These are phyloP conservation scores for Australoheros facetus DNA, from an alignment of 2,797 vertebrate species.

Conservation along the genomic window DNA sequence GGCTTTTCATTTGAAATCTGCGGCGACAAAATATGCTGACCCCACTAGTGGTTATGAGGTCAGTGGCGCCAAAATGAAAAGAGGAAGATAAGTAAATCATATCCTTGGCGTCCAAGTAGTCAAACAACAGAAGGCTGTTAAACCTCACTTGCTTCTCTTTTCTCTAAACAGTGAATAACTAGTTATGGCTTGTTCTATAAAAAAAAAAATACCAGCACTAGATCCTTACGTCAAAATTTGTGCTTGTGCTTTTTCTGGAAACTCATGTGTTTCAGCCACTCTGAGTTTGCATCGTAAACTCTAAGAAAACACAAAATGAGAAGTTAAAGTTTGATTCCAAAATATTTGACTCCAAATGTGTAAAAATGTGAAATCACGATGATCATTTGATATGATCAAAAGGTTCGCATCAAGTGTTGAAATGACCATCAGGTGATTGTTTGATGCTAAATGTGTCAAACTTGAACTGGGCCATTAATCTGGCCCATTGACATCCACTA, in stretches of 20 bases:
- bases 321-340: not conserved
- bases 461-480: no score
- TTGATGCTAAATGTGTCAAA: not conserved
- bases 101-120: not conserved
- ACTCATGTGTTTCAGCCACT: not conserved
- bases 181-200: not conserved
- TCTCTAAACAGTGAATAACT: not conserved
- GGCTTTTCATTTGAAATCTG: not conserved
- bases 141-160: not conserved
- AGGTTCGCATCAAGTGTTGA: not conserved
- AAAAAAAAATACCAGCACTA: not conserved
- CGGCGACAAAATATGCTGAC: not conserved
- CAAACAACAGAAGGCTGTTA: not conserved
- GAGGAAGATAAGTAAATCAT: not conserved
- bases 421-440: not conserved
- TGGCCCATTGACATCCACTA: no score
- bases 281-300: not conserved
- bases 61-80: conserved; percentile 1
- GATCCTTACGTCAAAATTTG: no score
- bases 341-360: not conserved
- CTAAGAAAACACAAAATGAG: not conserved
- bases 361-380: not conserved
- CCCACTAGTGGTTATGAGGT: not conserved
- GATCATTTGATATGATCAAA: not conserved
- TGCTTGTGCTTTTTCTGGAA: not conserved